Percentiles rank a stretch among this genome's conserved stretches.
phyloP scores from a whole-genome alignment of 2,113 vertebrate genomes.

The Pyrgilauda ruficollis region DNA sequence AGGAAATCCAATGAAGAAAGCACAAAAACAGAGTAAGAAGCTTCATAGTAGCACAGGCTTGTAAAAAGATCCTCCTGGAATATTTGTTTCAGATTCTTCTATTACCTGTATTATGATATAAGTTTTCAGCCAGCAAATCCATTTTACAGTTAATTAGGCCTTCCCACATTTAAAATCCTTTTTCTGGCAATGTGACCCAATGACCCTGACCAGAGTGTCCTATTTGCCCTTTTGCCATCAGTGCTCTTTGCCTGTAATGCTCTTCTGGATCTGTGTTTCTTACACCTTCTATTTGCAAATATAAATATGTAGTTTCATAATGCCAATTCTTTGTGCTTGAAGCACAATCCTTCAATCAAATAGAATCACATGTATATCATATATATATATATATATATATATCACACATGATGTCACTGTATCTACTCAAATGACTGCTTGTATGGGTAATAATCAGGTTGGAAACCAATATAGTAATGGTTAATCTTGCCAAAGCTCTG shows the following conservation, averaged over 20 bases:
- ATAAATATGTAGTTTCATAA: not conserved
- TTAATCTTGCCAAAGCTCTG: not conserved
- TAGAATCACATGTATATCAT: not conserved
- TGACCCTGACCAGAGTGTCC: not conserved
- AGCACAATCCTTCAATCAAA: not conserved
- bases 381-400: too few species aligned
- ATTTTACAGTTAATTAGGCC: not conserved
- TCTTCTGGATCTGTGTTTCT: not conserved
- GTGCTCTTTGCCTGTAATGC: not conserved
- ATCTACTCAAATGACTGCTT: not conserved
- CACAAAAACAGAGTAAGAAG: not conserved
- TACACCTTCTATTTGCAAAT: not conserved
- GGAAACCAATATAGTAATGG: not conserved
- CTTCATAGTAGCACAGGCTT: not conserved
- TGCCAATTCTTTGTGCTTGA: not conserved
- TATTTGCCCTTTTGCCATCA: not conserved
- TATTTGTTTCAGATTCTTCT: not conserved
- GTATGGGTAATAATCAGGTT: not conserved
- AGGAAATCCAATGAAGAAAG: not conserved
- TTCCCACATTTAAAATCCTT: not conserved
- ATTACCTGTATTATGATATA: not conserved
- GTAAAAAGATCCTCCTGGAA: not conserved
- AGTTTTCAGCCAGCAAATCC: not conserved
- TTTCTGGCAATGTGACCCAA: not conserved
- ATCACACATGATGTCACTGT: not conserved